Percentiles rank a stretch among this genome's conserved stretches.
These are phyloP conservation scores for Drosophila paulistorum DNA, from an alignment of 1,140 invertebrate genomes.

Conservation along the genomic window DNA sequence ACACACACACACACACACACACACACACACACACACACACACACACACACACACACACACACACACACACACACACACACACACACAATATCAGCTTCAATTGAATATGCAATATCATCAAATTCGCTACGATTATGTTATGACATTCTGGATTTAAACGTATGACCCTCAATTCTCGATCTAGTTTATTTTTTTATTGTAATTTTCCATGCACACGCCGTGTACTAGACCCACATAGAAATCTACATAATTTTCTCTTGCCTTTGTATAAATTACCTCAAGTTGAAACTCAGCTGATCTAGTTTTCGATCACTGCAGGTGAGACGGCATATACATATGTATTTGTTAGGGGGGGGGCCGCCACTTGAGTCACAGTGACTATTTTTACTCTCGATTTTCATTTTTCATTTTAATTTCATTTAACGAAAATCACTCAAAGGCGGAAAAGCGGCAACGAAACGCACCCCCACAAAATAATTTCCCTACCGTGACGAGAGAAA, in stretches of 20 bases:
- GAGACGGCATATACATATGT: background rate
- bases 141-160: constrained; percentile 28
- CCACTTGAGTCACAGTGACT: constrained; percentile 68
- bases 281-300: constrained; percentile 46
- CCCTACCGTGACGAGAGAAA: constrained; percentile 1
- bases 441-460: background rate
- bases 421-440: constrained; percentile 37
- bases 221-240: constrained; percentile 29
- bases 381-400: constrained; percentile 78
- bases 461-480: constrained; percentile 40
- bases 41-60: no score
- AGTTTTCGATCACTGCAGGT: constrained; percentile 56
- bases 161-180: constrained; percentile 26
- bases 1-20: no score
- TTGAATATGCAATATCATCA: constrained; percentile 1
- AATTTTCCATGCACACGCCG: constrained; percentile 55
- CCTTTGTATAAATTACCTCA: constrained; percentile 14
- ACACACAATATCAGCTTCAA: background rate
- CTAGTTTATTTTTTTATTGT: constrained; percentile 5
- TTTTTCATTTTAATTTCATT: constrained; percentile 59
- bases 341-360: constrained; percentile 31
- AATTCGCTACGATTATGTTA: constrained; percentile 34
- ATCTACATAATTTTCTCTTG: constrained; percentile 10
- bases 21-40: no score
- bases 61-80: no score